Base-by-base conservation (phyloP, 2,888 invertebrate genomes). In the Apodemia zela region DNA sequence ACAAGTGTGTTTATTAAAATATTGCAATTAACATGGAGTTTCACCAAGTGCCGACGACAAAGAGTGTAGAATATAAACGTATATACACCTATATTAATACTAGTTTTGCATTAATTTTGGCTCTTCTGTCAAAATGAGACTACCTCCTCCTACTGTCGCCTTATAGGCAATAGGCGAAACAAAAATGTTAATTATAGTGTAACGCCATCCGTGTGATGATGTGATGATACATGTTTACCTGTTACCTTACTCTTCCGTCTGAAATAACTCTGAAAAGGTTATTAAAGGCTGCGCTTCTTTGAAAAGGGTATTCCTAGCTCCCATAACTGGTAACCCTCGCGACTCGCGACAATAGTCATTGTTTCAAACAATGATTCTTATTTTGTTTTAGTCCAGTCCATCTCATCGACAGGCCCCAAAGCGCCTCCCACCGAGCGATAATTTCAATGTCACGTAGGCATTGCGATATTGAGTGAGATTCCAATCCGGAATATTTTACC, bases 391-490 rank as follows among this genome's bases (percentile, higher is more conserved):
- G 78, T 80, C 79, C 76, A 76, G 79, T 81, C 81, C 78, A 79
- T 79, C 80, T 81, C 84, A 73, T 78, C 78, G 74, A 65, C 68
- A 67, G 75, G 73, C 73, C 65, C 69, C 71, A 73, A 70, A 79
- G 77, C 83, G 76, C 89, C 90, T 87, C 90, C 89, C 89, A 89
- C 87, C 76, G 81, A 78, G 84, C 88, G 87, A 87, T 88, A 89
- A 89, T 89, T 90, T 85, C 89, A 86, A 85, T 87, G 89, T 89
- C 84, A 78, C 82, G 80, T 85, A 84, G 85, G 54, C 54, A 85
- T 85, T 84, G 82, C 82, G 88, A 90, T 89, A 88, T 88, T 87
- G 88, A 86, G 82, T 85, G 88, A 86, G 89, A 89, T 87, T 89
- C 87, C 87, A 79, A 82, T 81, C 80, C 77, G 78, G 76, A 80